Percentiles rank a stretch among this genome's conserved stretches.
Evolutionary conservation across 2,797 vertebrate species (phyloP).

Genomic region (Balearica regulorum): DNA sequence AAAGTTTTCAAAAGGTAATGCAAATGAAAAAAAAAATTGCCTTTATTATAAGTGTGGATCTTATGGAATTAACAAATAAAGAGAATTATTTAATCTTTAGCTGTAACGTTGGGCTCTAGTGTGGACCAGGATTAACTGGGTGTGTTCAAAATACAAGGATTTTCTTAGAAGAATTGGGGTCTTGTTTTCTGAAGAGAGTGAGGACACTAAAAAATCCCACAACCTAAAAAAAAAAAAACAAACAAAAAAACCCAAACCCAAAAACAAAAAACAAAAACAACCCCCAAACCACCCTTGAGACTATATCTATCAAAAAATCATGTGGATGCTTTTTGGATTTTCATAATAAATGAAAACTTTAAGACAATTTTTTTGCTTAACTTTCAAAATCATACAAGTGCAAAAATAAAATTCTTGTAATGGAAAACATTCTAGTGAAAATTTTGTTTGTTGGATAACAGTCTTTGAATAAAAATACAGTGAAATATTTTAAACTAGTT

Average conservation of each 20-base stretch:
- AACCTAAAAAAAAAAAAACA: not conserved
- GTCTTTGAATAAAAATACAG: not conserved
- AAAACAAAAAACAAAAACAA: no score
- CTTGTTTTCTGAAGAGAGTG: not conserved
- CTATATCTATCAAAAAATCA: not conserved
- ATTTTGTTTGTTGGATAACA: not conserved
- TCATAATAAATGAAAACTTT: not conserved
- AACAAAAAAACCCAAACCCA: no score
- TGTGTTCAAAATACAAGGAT: not conserved
- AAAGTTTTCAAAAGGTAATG: not conserved
- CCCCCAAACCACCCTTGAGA: not conserved
- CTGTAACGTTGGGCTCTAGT: not conserved
- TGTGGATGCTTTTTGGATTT: not conserved
- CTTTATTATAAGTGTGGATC: not conserved
- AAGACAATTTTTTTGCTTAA: not conserved
- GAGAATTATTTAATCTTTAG: not conserved
- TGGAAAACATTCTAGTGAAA: not conserved
- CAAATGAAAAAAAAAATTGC: not conserved
- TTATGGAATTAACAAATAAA: not conserved
- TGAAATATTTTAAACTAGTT: not conserved
- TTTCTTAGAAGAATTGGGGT: not conserved
- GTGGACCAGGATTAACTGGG: not conserved
- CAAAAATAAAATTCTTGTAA: not conserved
- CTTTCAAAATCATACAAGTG: not conserved
- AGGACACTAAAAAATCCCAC: fast-evolving